Conservation (phyloP, 1,140 invertebrate species). For the Anastrepha obliqua region DNA sequence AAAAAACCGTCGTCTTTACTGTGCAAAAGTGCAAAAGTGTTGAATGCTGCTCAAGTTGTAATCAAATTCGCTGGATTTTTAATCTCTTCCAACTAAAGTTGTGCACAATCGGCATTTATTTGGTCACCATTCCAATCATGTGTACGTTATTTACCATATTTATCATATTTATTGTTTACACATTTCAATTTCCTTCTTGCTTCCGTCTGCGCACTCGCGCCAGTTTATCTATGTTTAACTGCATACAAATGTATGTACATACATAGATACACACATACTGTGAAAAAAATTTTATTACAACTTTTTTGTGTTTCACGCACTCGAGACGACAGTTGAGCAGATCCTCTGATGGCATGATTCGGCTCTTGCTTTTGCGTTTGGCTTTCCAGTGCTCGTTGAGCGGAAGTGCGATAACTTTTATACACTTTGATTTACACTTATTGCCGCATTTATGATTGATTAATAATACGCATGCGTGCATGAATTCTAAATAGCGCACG, state of each 20-base stretch:
- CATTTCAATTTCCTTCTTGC: slow-evolving; percentile 34
- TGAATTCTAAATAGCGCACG: slow-evolving; percentile 50
- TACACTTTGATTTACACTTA: slow-evolving; percentile 69
- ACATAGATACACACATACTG: neutral
- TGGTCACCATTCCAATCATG: slow-evolving; percentile 19
- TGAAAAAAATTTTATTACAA: neutral
- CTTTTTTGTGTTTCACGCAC: neutral
- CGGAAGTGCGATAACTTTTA: slow-evolving; percentile 53
- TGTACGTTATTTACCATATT: slow-evolving; percentile 37
- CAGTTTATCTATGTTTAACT: neutral
- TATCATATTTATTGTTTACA: slow-evolving; percentile 22
- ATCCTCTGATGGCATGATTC: neutral
- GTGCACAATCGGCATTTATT: neutral
- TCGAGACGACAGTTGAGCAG: neutral
- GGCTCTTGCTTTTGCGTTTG: neutral
- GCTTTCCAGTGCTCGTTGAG: neutral
- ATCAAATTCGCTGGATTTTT: neutral
- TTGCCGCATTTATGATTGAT: slow-evolving; percentile 73
- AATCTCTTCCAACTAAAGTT: neutral
- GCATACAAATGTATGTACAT: neutral
- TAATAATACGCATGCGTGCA: slow-evolving; percentile 61
- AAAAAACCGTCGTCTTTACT: neutral
- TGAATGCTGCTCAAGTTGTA: neutral
- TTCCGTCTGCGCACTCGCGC: slow-evolving; percentile 7
- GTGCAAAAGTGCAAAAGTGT: neutral